Base-by-base conservation (phyloP, 2,113 vertebrate species). In the Athene noctua region DNA sequence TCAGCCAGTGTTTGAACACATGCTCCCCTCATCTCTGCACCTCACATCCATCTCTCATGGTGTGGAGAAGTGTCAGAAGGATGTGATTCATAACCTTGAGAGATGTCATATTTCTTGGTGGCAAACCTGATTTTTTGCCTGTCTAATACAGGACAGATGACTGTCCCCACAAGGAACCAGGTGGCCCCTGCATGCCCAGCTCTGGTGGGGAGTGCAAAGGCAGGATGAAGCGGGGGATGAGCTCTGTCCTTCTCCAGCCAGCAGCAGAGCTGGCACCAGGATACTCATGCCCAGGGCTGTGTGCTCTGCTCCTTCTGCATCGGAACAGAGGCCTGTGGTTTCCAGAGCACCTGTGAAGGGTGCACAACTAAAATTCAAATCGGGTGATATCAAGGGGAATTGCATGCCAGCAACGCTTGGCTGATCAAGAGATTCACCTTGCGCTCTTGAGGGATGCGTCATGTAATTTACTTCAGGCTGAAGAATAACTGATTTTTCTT, bases 391-490 rank as follows among this genome's bases (percentile, higher is more conserved):
- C 95, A 94, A 81, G 91, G 63, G 91, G 81, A 97, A 95, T 96
- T 94, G 80, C 65, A 51, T 0, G 11, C 81, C 78, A 86, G 46
- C 73, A 58, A 94, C 0, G 0, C 87, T 96, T 94, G 81, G 94
- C 96, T 97, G 96, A 95, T 96, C 95, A 95, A 92, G 97, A 92
- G 89, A 72, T 94, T 97, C 77, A 95, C 92, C 91, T 92, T 66
- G 38, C 38, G 61, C 73, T 97, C 81, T 75, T 75, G 55, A 68
- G 87, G 72, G 92, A 88, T 84, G 52, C 2, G 7, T 90, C 92
- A 95, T 46, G n/a, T 90, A 92, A 97, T 96, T 97, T 95, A 94
- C 84, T 95, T 95, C 74, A 93, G 83, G 74, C 65, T 95, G 81
- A 93, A 52, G 93, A 78, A 86, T 81, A 94, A 94, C 62, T 58